Evolutionary conservation across 2,888 invertebrate genomes (phyloP), one percentile per base, ranked within the genome.

Genomic region (Onthophagus sagittarius): DNA sequence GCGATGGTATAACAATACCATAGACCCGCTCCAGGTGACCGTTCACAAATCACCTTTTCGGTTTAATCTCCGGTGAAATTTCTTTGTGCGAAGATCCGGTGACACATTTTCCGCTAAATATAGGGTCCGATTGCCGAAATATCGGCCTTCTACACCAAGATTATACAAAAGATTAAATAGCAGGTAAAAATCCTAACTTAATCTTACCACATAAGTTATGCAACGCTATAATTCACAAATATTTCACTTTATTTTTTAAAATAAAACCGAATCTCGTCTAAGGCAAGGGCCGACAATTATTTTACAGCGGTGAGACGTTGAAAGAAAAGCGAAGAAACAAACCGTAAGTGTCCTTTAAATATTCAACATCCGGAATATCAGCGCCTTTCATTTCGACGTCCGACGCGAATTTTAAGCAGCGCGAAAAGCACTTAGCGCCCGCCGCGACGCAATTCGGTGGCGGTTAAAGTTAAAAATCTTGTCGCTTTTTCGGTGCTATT

Each of bases 1-100:
- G 76, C 77, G 78, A 78, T 77, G 77, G 75, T 73, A 74, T 71
- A 78, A 79, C 79, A 79, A 81, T 80, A 78, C 15, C 67, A n/a
- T 67, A 31, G 64, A 15, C 67, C 67, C 32, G 23, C 67, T 31
- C 67, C 67, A 67, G 67, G 67, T 67, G 67, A 32, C 23, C 67
- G 67, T 32, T 67, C 67, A 67, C 23, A 67, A 31, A 23, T 67
- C 67, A 31, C 13, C 23, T 67, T 67, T 67, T 32, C 67, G 32
- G 67, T 32, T 67, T 67, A 67, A 67, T 67, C 67, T 67, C 32
- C 31, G 67, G 67, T 67, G 67, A 67, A 67, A 67, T 67, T 67
- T 67, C 67, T 67, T 67, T 67, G 13, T n/a, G 67, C n/a, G 4
- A n/a, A 67, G n/a, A 32, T 32, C 23, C 15, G 67, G 67, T 15